phyloP scores from a whole-genome alignment of 2,113 vertebrate species.

The Antennarius striatus region DNA sequence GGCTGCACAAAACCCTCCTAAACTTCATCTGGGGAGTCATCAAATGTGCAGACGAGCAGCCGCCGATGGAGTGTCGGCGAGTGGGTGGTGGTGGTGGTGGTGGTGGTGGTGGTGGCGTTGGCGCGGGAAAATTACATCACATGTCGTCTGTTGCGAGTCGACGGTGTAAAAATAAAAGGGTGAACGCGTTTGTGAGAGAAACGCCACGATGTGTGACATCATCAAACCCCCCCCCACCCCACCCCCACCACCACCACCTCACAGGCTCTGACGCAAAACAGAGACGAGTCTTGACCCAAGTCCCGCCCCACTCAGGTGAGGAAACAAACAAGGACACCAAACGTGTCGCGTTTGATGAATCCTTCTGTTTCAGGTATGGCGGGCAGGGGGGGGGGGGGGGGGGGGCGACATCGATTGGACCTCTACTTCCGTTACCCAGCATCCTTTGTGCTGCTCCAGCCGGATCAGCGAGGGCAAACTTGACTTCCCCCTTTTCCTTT shows the following conservation, averaged over 20 bases:
- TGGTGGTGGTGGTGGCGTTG: conserved; percentile 24
- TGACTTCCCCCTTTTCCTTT: conserved; percentile 55
- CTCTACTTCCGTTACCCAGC: conserved; percentile 32
- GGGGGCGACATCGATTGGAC: no score
- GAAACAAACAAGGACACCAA: no score
- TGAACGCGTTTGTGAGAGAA: conserved; percentile 54
- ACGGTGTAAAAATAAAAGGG: conserved; percentile 52
- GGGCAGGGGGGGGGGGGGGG: no score
- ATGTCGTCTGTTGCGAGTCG: conserved; percentile 54
- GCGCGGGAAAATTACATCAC: conserved; percentile 73
- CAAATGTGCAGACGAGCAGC: conserved; percentile 66
- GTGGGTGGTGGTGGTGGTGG: conserved; percentile 33
- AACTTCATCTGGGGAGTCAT: conserved; percentile 84
- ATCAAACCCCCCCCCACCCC: background rate
- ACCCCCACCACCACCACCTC: background rate
- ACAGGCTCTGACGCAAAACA: no score
- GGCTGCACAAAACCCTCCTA: conserved; percentile 81
- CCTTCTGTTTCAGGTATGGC: no score
- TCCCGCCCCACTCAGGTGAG: no score
- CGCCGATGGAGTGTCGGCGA: conserved; percentile 52
- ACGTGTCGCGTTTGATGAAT: no score
- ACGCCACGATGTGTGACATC: conserved; percentile 39
- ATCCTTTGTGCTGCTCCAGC: conserved; percentile 57
- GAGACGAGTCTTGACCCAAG: no score
- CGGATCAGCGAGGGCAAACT: conserved; percentile 34